Conservation (phyloP, 2,888 invertebrate species). For the Hermaeophaga mercurialis region DNA sequence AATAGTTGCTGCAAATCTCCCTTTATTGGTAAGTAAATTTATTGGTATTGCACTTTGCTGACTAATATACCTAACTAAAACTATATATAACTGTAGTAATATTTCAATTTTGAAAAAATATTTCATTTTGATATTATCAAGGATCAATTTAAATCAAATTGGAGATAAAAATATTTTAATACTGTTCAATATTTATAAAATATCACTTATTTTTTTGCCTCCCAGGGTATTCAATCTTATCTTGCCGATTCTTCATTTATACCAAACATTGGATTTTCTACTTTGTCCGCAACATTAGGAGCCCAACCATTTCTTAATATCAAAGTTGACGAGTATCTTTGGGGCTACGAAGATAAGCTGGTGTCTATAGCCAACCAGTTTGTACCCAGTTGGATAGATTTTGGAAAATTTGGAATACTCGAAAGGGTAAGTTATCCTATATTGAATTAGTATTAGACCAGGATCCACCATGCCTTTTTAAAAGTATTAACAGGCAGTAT, state of each 20-base stretch:
- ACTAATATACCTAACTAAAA: too few species aligned
- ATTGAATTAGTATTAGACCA: too few species aligned
- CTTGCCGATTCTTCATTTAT: constrained; percentile 61
- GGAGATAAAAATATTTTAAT: too few species aligned
- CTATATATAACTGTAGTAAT: too few species aligned
- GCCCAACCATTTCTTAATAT: constrained; percentile 68
- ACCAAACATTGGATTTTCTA: constrained; percentile 65
- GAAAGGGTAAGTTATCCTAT: constrained; percentile 70
- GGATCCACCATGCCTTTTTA: too few species aligned
- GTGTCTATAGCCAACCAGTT: constrained; percentile 71
- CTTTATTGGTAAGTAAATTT: constrained; percentile 67
- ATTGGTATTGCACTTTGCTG: too few species aligned
- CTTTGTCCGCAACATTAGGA: constrained; percentile 63
- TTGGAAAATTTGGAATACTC: constrained; percentile 78
- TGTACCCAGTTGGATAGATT: constrained; percentile 79
- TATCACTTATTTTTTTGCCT: too few species aligned
- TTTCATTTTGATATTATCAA: too few species aligned
- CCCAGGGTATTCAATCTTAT: constrained; percentile 65
- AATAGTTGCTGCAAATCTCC: constrained; percentile 72
- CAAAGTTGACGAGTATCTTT: constrained; percentile 73
- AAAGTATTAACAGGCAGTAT: too few species aligned
- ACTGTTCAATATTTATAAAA: too few species aligned
- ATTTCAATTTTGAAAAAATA: too few species aligned
- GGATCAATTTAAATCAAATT: too few species aligned
- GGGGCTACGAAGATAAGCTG: constrained; percentile 81